Conservation (phyloP, 2,797 vertebrate species). For the Oceanodroma leucorhoa region DNA sequence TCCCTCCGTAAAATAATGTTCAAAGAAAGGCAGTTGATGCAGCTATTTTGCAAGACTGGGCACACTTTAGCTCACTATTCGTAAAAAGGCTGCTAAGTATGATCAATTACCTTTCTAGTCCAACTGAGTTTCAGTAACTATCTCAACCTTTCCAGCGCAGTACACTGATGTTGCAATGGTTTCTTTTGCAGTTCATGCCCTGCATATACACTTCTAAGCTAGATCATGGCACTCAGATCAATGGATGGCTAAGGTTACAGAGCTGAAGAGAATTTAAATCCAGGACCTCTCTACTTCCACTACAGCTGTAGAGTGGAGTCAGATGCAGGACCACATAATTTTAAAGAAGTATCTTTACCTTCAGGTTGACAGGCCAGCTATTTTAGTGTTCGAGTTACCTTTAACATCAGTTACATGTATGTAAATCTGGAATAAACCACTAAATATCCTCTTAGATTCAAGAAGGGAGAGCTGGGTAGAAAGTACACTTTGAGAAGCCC, state of each 20-base stretch:
- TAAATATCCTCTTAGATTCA: background rate
- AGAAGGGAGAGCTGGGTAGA: background rate
- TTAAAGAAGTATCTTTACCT: background rate
- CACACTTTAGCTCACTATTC: background rate
- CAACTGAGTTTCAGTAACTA: background rate
- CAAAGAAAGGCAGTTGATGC: background rate
- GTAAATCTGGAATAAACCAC: background rate
- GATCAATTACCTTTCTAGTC: background rate
- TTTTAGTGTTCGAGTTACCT: background rate
- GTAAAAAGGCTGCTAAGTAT: background rate
- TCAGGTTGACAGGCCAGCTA: background rate
- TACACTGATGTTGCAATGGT: background rate
- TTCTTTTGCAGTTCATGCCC: background rate
- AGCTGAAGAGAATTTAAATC: background rate
- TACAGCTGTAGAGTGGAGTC: background rate
- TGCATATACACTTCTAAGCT: background rate
- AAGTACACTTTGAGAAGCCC: background rate
- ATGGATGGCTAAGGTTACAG: background rate
- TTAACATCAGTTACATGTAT: background rate
- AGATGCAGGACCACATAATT: background rate
- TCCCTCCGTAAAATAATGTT: background rate
- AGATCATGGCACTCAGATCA: background rate
- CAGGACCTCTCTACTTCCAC: background rate
- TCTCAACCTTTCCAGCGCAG: background rate
- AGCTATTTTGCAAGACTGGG: background rate